These are phyloP conservation scores for Tipula helvola DNA, from an alignment of 2,888 invertebrate genomes.

Conservation along the genomic window DNA sequence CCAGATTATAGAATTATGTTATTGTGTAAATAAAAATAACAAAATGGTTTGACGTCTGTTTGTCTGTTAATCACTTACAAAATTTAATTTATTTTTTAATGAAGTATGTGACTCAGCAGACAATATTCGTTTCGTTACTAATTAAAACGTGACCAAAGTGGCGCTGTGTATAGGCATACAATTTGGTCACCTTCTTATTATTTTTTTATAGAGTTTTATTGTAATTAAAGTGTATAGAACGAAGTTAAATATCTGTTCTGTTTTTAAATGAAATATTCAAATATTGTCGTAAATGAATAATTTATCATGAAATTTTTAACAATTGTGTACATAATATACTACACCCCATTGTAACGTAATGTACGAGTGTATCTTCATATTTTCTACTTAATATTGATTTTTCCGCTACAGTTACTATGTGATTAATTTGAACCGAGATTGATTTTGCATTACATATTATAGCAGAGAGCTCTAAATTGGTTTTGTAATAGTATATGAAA, in stretches of 20 bases:
- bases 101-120: neutral
- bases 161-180: neutral
- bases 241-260: neutral
- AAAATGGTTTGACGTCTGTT: neutral
- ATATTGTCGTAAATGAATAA: neutral
- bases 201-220: neutral
- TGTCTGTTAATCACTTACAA: too few relatives aligned
- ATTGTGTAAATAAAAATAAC: neutral
- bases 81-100: neutral
- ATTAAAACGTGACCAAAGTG: neutral
- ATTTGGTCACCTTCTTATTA: neutral
- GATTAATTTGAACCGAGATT: neutral
- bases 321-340: neutral
- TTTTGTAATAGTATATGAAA: too few relatives aligned
- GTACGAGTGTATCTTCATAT: neutral
- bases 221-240: neutral
- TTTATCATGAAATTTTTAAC: neutral
- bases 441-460: neutral
- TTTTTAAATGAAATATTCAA: neutral
- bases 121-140: neutral
- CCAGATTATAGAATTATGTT: neutral
- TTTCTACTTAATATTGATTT: neutral
- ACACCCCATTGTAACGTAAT: neutral
- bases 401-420: neutral
- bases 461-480: too few relatives aligned